Percentiles rank a stretch among this genome's conserved stretches.
Evolutionary conservation across 2,797 vertebrate genomes (phyloP).

Genomic region (Melanotaenia pygmaea): DNA sequence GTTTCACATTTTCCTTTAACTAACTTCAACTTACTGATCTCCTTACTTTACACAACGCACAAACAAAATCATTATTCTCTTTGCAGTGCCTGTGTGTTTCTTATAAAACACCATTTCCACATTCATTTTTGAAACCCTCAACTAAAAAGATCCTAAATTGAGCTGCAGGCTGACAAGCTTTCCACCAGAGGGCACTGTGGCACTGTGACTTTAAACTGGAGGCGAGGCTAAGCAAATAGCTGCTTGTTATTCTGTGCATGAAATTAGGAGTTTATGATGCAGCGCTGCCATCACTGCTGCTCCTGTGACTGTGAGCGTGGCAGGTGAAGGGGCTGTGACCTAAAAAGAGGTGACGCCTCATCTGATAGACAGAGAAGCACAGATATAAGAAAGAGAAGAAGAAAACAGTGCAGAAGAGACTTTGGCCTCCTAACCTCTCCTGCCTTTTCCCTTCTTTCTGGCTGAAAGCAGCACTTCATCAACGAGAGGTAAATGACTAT

Average conservation of each 20-base stretch:
- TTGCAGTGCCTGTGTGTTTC: too few species aligned
- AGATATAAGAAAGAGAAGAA: neutral
- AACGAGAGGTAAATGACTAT: constrained; percentile 75
- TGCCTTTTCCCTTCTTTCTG: constrained; percentile 17
- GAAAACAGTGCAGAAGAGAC: neutral
- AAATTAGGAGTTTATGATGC: constrained; percentile 48
- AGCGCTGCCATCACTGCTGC: constrained; percentile 33
- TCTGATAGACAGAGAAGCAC: constrained; percentile 20
- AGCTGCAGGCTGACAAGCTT: neutral
- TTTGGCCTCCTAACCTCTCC: constrained; percentile 37
- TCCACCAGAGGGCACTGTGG: constrained; percentile 73
- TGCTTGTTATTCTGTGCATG: constrained; percentile 61
- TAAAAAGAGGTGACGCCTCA: constrained; percentile 42
- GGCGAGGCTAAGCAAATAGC: constrained; percentile 5
- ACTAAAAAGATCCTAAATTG: neutral
- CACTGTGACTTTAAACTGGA: neutral
- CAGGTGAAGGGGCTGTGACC: constrained; percentile 63
- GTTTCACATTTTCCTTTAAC: too few species aligned
- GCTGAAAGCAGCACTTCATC: constrained; percentile 57
- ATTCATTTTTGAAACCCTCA: neutral
- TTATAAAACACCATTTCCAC: constrained; percentile 41
- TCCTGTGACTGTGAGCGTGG: constrained; percentile 30
- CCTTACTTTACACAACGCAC: too few species aligned
- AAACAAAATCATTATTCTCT: too few species aligned
- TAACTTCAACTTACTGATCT: too few species aligned